phyloP scores from a whole-genome alignment of 2,113 vertebrate genomes.

The Lophotis ruficrista region DNA sequence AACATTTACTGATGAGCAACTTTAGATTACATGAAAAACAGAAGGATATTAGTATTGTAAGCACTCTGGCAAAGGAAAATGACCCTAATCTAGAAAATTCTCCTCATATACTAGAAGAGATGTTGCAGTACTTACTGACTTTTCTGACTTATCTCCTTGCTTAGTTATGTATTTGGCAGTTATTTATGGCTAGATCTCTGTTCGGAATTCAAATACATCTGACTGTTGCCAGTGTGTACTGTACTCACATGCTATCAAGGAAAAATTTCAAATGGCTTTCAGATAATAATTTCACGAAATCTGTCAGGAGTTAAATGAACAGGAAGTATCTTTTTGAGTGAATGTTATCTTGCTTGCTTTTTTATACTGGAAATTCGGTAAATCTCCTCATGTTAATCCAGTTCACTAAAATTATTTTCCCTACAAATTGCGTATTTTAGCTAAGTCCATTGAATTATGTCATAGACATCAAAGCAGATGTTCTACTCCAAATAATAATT shows the following conservation, averaged over 20 bases:
- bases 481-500: not conserved
- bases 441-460: not conserved
- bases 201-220: not conserved
- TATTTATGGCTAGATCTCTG: not conserved
- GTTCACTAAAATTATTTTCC: not conserved
- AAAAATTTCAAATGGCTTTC: not conserved
- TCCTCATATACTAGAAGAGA: not conserved
- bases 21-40: not conserved
- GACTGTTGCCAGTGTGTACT: conserved; percentile 9
- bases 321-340: not conserved
- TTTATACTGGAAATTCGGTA: not conserved
- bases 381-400: not conserved
- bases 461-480: not conserved
- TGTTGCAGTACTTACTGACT: not conserved
- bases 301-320: not conserved
- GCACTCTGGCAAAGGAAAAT: not conserved
- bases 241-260: not conserved
- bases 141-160: not conserved
- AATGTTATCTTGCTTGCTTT: not conserved
- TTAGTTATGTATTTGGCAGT: not conserved
- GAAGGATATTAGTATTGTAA: not conserved
- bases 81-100: not conserved
- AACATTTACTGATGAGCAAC: not conserved
- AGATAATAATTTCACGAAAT: not conserved
- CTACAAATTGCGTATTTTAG: not conserved